phyloP scores from a whole-genome alignment of 2,113 vertebrate genomes.

The Charina bottae region DNA sequence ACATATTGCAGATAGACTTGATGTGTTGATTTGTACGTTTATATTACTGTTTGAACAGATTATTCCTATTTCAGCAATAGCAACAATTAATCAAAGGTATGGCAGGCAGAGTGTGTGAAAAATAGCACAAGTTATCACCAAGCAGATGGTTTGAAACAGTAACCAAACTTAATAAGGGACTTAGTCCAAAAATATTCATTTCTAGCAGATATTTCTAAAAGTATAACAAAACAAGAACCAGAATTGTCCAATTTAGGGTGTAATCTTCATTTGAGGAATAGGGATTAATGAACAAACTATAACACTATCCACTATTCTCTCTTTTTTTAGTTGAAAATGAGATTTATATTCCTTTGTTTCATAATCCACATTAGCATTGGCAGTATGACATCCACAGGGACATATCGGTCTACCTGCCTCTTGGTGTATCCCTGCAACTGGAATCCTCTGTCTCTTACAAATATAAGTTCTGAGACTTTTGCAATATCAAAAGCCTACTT shows the following conservation, averaged over 20 bases:
- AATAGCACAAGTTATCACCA: conserved; percentile 13
- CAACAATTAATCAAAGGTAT: conserved; percentile 30
- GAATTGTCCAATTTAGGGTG: not conserved
- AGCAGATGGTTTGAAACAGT: conserved; percentile 15
- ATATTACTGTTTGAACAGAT: conserved; percentile 25
- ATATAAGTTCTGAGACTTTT: not conserved
- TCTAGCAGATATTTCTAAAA: not conserved
- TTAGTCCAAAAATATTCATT: conserved; percentile 17
- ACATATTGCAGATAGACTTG: conserved; percentile 32
- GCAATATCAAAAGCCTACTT: not conserved
- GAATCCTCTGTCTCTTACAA: not conserved
- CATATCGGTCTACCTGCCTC: not conserved
- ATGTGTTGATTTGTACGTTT: conserved; percentile 14
- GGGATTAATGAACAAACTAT: not conserved
- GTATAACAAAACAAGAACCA: not conserved
- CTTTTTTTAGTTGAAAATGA: not conserved
- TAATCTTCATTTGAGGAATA: not conserved
- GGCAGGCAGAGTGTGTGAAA: conserved; percentile 19
- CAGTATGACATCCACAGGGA: not conserved
- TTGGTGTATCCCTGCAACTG: not conserved
- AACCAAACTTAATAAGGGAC: conserved; percentile 20
- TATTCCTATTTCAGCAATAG: conserved; percentile 25
- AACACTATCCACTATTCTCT: not conserved
- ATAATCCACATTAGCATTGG: not conserved
- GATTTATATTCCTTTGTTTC: not conserved